Base-by-base conservation (phyloP, 2,113 vertebrate genomes). In the Nibea albiflora region DNA sequence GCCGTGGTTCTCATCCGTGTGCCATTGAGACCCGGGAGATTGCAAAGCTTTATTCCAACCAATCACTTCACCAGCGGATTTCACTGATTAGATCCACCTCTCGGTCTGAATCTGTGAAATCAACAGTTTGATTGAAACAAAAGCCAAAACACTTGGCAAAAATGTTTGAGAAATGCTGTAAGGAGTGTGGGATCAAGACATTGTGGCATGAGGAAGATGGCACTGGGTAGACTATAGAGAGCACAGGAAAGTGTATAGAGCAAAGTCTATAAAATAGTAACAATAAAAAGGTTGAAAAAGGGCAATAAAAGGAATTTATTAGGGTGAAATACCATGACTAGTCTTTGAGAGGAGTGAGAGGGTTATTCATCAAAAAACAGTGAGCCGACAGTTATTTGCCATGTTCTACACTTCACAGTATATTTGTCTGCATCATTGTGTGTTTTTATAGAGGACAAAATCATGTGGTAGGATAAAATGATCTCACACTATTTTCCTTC, bases 61-160 rank as follows among this genome's bases (percentile, higher is more conserved):
- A 78, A 77, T 88, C 71, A 80, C 67, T 84, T 69, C 74, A 72
- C 44, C 76, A 4, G 52, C 16, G 15, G 64, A 80, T 72, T 79
- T 88, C 42, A 17, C 73, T 83, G 84, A 88, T 89, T 87, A 78
- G 53, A 78, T 56, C 82, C 64, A 64, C 54, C 49, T 22, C 64
- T 63, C 76, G 4, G 73, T 44, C 64, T 76, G 57, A 76, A 86
- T 80, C 60, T 76, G 35, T 62, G 73, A 76, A 89, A 77, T 80
- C 66, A 81, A 42, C 22, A 26, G 19, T 14, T 73, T 70, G 67
- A 80, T 77, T 74, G 85, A 46, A 79, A 56, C 60, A 54, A 75
- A 75, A 64, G 22, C 17, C 20, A 50, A 10, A 4, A 2, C 62
- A 80, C 60, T 20, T 20, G n/a, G 47, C 49, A 46, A 70, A 61